These are phyloP conservation scores for Lycaon pictus DNA, from an alignment of 2,113 vertebrate genomes.

Conservation along the genomic window DNA sequence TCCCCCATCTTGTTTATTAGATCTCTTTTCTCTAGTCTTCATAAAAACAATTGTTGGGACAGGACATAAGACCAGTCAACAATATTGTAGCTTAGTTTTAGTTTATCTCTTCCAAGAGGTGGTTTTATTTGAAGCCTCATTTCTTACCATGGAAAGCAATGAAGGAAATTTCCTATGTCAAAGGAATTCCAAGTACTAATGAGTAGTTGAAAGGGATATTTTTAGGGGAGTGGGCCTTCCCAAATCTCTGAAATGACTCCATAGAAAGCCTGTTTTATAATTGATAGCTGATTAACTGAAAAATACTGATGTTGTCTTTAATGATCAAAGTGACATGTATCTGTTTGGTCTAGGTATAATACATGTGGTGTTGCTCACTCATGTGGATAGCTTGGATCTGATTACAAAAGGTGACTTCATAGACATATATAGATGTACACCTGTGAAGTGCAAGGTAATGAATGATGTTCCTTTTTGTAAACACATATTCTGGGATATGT, in stretches of 20 bases:
- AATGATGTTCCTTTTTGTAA: background rate
- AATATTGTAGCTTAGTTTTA: background rate
- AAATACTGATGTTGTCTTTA: background rate
- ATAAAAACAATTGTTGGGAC: background rate
- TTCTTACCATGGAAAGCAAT: background rate
- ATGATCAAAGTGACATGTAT: background rate
- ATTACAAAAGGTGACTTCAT: constrained; percentile 39
- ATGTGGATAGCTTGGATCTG: constrained; percentile 51
- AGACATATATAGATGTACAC: constrained; percentile 48
- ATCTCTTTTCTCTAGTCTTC: background rate
- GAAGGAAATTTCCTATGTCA: background rate
- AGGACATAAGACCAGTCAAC: background rate
- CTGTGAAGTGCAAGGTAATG: constrained; percentile 67
- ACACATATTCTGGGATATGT: background rate
- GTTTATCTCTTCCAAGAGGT: background rate
- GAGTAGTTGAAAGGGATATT: background rate
- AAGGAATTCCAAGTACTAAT: background rate
- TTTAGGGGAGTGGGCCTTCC: background rate
- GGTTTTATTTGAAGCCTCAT: background rate
- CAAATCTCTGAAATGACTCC: background rate
- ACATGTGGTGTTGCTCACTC: constrained; percentile 60
- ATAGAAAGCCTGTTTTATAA: background rate
- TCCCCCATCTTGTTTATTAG: background rate
- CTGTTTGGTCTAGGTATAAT: constrained; percentile 55
- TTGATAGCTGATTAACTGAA: background rate